Evolutionary conservation across 2,797 vertebrate species (phyloP), one percentile per base, ranked within the genome.

Genomic region (Karalla daura): DNA sequence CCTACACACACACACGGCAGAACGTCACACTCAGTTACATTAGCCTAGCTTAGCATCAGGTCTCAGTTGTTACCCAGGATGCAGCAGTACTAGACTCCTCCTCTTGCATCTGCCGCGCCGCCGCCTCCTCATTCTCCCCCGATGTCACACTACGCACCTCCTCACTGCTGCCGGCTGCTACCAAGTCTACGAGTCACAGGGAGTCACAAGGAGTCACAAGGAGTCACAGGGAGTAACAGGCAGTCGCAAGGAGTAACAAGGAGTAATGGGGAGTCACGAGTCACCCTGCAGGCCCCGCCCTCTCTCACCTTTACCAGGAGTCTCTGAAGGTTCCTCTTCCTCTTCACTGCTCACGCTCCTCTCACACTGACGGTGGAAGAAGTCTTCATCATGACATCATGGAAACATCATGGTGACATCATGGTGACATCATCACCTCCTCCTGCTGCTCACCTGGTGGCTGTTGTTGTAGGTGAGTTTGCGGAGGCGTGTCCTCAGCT

Each of bases 401-500:
- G 17, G 44, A 49, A 2, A 41, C 9, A 47, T 51, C 18, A 52
- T 10, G n/a, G n/a, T n/a, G n/a, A n/a, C 15, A 18, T 10, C 3
- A 45, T 1, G 1, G n/a, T n/a, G 0, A 8, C 27, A 27, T 41
- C 27, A 14, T 9, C 7, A 3, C 2, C 20, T 24, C 5, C 3
- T 41, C 18, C 35, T 27, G 15, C 15, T 54, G 52, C 63, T 70
- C 39, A 88, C 89, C 77, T 72, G 74, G n/a, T 73, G 58, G 15
- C 52, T 72, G 35, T 76, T 83, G 47, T 76, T 83, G 47, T 50
- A 72, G 27, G 80, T 91, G 60, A 91, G 87, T 43, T 82, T 90
- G 54, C 88, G 93, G 63, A 96, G 90, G 80, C 92, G 91, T 74
- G 93, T 90, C 83, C 95, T 92, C 0, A 92, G 46, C 0, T 93